Percentiles rank a stretch among this genome's conserved stretches.
Conservation (phyloP, 2,888 invertebrate species). For the Nudaria mundana region DNA sequence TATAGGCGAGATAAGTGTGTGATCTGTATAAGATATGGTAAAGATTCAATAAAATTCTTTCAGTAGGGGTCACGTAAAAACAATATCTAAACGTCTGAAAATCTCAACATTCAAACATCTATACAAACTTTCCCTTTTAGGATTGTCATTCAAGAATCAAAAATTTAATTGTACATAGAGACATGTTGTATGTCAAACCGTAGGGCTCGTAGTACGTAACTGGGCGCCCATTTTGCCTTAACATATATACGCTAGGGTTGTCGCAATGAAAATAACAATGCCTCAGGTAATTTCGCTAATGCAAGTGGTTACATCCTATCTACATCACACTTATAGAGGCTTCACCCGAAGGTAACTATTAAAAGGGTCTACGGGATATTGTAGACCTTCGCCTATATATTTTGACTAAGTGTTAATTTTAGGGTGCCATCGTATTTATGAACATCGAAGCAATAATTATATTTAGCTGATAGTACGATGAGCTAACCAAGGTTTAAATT, state of each 20-base stretch:
- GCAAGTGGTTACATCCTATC: slow-evolving; percentile 78
- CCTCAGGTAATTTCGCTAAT: slow-evolving; percentile 79
- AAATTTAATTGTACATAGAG: slow-evolving; percentile 9
- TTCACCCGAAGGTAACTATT: slow-evolving; percentile 67
- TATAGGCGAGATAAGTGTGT: no score
- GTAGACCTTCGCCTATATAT: slow-evolving; percentile 61
- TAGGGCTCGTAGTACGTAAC: slow-evolving; percentile 17
- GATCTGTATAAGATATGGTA: no score
- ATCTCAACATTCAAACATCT: no score
- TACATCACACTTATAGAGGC: slow-evolving; percentile 70
- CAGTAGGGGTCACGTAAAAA: no score
- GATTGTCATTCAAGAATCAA: no score
- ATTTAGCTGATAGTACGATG: background rate
- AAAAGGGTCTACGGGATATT: slow-evolving; percentile 67
- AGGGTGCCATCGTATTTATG: slow-evolving; percentile 41
- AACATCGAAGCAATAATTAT: slow-evolving; percentile 17
- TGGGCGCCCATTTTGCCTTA: slow-evolving; percentile 39
- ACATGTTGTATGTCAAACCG: slow-evolving; percentile 25
- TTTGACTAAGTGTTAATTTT: slow-evolving; percentile 67
- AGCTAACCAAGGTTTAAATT: no score
- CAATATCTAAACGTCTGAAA: no score
- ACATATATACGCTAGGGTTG: slow-evolving; percentile 53
- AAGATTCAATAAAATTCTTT: no score
- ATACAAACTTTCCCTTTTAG: no score
- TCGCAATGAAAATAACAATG: slow-evolving; percentile 79